Evolutionary conservation across 1,140 invertebrate species (phyloP).

Genomic region (Elymnias hypermnestra): DNA sequence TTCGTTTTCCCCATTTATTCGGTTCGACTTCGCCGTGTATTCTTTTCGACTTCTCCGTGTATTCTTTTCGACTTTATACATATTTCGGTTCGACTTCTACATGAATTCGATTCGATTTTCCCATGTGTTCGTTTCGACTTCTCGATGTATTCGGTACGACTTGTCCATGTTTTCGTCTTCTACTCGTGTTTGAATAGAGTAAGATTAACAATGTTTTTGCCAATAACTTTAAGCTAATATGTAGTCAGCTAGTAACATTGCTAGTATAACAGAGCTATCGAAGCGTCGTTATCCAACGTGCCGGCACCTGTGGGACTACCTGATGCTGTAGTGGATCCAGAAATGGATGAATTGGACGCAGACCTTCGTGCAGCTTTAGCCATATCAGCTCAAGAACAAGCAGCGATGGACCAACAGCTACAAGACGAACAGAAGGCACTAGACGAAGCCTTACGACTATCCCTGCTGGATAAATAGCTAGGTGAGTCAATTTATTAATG

Average conservation of each 20-base stretch:
- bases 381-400: slow-evolving; percentile 46
- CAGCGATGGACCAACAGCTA: slow-evolving; percentile 26
- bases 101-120: too few species aligned
- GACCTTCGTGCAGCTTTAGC: slow-evolving; percentile 46
- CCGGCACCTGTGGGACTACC: slow-evolving; percentile 4
- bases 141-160: too few species aligned
- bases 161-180: too few species aligned
- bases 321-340: slow-evolving; percentile 22
- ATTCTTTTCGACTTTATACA: too few species aligned
- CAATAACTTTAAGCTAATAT: too few species aligned
- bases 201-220: too few species aligned
- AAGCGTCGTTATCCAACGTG: slow-evolving; percentile 37
- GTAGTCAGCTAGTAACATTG: slow-evolving; percentile 16
- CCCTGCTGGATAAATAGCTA: slow-evolving; percentile 55
- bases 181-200: too few species aligned
- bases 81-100: too few species aligned
- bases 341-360: slow-evolving; percentile 28
- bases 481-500: neutral
- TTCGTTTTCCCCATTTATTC: too few species aligned
- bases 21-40: too few species aligned
- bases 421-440: slow-evolving; percentile 48
- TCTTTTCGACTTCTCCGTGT: too few species aligned
- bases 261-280: slow-evolving; percentile 51
- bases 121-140: too few species aligned
- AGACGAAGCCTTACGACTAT: slow-evolving; percentile 54